A percentile compares a stretch with the other conserved stretches of the same genome.
These are phyloP conservation scores for Heterotilapia buettikoferi DNA, from an alignment of 2,113 vertebrate species.

Conservation along the genomic window DNA sequence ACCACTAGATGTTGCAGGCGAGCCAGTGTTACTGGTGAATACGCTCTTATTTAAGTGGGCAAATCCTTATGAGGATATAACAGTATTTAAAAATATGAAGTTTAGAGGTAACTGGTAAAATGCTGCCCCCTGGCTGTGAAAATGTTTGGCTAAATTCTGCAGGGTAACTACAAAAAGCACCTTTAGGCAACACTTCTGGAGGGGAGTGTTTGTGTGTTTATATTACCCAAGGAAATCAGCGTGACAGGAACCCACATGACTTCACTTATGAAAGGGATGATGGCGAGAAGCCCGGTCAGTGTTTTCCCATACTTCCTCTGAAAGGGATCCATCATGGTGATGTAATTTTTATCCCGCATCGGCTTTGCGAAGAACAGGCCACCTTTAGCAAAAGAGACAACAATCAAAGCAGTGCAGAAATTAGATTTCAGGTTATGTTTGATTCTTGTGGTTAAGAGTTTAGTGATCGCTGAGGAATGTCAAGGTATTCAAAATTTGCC, in stretches of 20 bases:
- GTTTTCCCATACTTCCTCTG: neutral
- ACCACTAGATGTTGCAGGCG: neutral
- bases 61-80: neutral
- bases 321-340: conserved; percentile 4
- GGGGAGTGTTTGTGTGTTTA: neutral
- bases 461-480: neutral
- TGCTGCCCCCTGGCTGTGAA: neutral
- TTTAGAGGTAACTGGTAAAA: neutral
- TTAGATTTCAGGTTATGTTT: neutral
- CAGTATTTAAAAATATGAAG: neutral
- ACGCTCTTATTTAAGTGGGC: neutral
- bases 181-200: neutral
- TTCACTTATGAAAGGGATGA: neutral
- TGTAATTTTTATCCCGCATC: neutral
- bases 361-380: neutral
- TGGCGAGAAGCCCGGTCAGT: neutral
- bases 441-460: neutral
- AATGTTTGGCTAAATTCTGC: neutral
- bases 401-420: neutral
- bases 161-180: neutral
- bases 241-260: neutral
- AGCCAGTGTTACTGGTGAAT: neutral
- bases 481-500: neutral
- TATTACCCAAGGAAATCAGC: neutral
- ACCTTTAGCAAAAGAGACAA: neutral